Evolutionary conservation across 2,113 vertebrate species (phyloP).

Genomic region (Actenoides lindsayi): DNA sequence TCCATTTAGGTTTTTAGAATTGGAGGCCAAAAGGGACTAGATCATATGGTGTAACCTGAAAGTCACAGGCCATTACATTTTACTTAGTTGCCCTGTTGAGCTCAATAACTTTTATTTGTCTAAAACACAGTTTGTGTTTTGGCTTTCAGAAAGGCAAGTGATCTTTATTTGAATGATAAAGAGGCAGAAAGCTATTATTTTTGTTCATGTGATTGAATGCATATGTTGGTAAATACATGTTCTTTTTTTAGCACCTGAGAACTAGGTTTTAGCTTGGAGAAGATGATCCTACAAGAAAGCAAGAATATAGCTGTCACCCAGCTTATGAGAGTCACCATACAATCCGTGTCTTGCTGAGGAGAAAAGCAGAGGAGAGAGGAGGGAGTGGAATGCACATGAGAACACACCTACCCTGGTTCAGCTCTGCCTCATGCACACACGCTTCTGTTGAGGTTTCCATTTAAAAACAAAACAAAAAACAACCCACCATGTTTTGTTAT

Average conservation of each 20-base stretch:
- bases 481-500: background rate
- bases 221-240: background rate
- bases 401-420: background rate
- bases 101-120: constrained; percentile 53
- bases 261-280: background rate
- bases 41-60: constrained; percentile 33
- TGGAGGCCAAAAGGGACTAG: constrained; percentile 43
- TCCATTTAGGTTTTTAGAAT: constrained; percentile 34
- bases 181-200: background rate
- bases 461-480: background rate
- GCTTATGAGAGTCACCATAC: background rate
- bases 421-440: background rate
- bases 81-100: constrained; percentile 40
- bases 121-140: background rate
- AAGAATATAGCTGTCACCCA: background rate
- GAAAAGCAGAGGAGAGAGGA: background rate
- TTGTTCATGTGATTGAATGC: background rate
- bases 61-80: constrained; percentile 52
- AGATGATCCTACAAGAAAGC: accelerated
- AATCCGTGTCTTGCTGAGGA: accelerated
- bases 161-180: background rate
- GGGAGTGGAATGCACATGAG: background rate
- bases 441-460: background rate
- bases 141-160: background rate
- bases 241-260: background rate